Base-by-base conservation (phyloP, 1,140 invertebrate species). In the Drosophila lowei region DNA sequence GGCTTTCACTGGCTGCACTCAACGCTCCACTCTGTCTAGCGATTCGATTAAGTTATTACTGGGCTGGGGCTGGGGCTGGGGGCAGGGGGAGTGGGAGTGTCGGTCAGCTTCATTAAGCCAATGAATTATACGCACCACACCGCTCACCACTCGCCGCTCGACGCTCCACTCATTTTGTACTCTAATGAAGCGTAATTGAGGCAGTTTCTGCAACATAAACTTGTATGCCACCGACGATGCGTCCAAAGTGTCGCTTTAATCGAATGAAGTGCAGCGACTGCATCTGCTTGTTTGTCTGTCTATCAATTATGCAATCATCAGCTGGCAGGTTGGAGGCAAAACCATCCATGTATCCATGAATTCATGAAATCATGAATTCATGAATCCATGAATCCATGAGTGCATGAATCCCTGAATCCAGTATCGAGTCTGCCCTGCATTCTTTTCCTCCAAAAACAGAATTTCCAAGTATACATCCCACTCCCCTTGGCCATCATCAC, bases 81-180 rank as follows among this genome's bases (percentile, higher is more conserved):
- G n/a, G 18, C 34, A 16, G 11, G 6, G 30, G 43, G 11, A 4
- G 38, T 6, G 18, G 13, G 2, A 9, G 30, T 9, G 54, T 60
- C 77, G 80, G 77, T 77, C 80, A 86, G 70, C 73, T 86, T 85
- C 72, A 81, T 85, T 85, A 80, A 85, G 57, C 66, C 67, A 85
- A 85, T 84, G 44, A 80, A 77, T 65, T 68, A 68, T 49, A 49
- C 23, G 23, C 5, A 4, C 23, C 23, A 25, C 23, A 25, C 23
- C 23, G 23, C 23, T 23, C 50, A 9, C 42, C 21, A 5, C 63
- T 18, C 49, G 5, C 23, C 62, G 9, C 65, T 55, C 49, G 23
- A 4, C 65, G 8, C 63, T 68, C 50, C 62, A 81, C 77, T 83
- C 62, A 77, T 77, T 80, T 72, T 70, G 66, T 74, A 53, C 72